Evolutionary conservation across 2,888 invertebrate species (phyloP).

Genomic region (Eugnorisma glareosa): DNA sequence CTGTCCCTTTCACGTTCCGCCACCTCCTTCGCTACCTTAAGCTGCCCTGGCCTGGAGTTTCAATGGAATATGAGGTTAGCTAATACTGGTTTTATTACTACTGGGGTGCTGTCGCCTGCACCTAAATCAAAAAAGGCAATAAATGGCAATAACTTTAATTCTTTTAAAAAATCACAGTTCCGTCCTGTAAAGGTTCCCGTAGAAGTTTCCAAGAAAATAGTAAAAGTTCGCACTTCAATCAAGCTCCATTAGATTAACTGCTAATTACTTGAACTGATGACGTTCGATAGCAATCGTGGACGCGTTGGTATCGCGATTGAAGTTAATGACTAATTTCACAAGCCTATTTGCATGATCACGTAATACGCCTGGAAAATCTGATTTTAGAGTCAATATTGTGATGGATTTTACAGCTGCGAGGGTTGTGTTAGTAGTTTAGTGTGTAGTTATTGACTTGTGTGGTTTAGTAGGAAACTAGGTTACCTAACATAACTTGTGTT

Average conservation of each 20-base stretch:
- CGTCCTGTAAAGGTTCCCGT: not conserved
- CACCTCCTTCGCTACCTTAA: too few relatives aligned
- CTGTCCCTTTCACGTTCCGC: too few relatives aligned
- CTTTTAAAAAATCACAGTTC: not conserved
- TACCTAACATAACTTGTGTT: not conserved
- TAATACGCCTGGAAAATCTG: conserved; percentile 64
- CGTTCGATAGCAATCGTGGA: conserved; percentile 67
- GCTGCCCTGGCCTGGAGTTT: not conserved
- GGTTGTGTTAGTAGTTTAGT: not conserved
- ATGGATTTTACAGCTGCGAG: conserved; percentile 26
- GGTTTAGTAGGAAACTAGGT: conserved; percentile 33
- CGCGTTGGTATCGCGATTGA: conserved; percentile 68
- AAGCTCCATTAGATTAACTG: conserved; percentile 52
- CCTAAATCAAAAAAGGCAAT: not conserved
- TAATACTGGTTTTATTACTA: not conserved
- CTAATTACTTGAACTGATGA: conserved; percentile 63
- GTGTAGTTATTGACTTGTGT: conserved; percentile 1
- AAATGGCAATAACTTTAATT: not conserved
- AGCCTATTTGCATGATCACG: conserved; percentile 76
- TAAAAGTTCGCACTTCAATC: conserved; percentile 54
- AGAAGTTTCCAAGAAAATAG: conserved; percentile 44
- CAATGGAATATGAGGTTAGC: not conserved
- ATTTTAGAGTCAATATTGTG: conserved; percentile 54
- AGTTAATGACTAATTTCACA: conserved; percentile 76
- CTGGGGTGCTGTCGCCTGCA: not conserved